Evolutionary conservation across 2,113 vertebrate genomes (phyloP).

Genomic region (Petrocephalus microphthalmus): DNA sequence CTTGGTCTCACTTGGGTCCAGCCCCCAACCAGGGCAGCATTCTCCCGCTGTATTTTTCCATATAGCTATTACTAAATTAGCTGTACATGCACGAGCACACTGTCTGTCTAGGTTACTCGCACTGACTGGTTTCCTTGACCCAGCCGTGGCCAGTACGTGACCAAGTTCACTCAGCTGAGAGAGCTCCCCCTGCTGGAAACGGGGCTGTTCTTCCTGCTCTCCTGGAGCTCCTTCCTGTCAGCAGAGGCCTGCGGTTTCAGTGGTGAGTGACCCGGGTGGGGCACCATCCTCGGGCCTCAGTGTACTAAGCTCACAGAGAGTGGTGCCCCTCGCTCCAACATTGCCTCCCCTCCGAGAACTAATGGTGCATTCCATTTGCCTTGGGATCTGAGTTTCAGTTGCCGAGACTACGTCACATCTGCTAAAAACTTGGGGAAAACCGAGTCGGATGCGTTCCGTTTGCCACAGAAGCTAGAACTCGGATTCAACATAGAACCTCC

Average conservation of each 20-base stretch:
- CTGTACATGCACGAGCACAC: background rate
- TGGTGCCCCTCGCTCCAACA: background rate
- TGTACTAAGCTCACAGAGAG: background rate
- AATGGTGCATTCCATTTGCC: too few species aligned
- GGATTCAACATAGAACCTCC: too few species aligned
- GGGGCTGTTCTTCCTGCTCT: constrained; percentile 72
- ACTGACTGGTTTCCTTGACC: constrained; percentile 56
- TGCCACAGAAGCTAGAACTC: too few species aligned
- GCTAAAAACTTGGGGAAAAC: too few species aligned
- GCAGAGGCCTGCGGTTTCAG: constrained; percentile 71
- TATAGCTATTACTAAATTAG: too few species aligned
- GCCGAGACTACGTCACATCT: too few species aligned
- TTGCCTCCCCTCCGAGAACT: background rate
- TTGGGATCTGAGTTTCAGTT: too few species aligned
- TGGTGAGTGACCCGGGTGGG: constrained; percentile 50
- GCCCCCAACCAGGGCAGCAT: too few species aligned
- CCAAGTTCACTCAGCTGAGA: constrained; percentile 73
- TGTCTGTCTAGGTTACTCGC: background rate
- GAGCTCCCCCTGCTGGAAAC: constrained; percentile 76
- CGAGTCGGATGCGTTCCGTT: too few species aligned
- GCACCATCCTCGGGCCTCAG: background rate
- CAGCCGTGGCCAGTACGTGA: constrained; percentile 56
- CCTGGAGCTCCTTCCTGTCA: constrained; percentile 78
- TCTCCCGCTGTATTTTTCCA: too few species aligned
- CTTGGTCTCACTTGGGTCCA: too few species aligned